Evolutionary conservation across 1,140 invertebrate genomes (phyloP), one percentile per base, ranked within the genome.

Genomic region (Drosophila sucinea): DNA sequence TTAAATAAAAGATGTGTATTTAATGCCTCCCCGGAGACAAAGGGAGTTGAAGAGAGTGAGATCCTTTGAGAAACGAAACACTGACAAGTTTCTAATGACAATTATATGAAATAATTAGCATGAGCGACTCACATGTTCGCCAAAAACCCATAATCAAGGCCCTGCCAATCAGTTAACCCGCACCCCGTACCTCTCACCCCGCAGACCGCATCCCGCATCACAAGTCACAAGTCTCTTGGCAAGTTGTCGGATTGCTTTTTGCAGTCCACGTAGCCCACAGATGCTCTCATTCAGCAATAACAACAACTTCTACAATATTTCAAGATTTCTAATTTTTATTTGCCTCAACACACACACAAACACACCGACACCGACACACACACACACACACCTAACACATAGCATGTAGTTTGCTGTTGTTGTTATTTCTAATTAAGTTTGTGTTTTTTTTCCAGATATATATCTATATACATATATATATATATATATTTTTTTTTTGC

Each of bases 321-420:
- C 75, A 75, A 83, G 80, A 82, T 82, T 82, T 82, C 80, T 82
- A 83, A 82, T 82, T 82, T 74, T 79, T 83, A 83, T 82, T 79
- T 82, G 67, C 80, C 55, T 68, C 44, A 51, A 51, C 23, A 51
- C 44, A 51, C 44, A 51, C 44, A 51, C 44, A 11, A 2, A 51
- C 44, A 51, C 44, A 47, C 23, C 25, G 23, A n/a, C 44, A 27
- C 3, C 25, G 2, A 51, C 7, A 51, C 44, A 51, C 40, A n/a
- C n/a, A 41, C 1, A 47, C 23, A 35, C 5, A 35, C 40, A 63
- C 17, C 54, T 57, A 4, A 3, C 44, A 47, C 44, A 47, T 47
- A 47, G 44, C 17, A 47, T 47, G 44, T 47, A 47, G 44, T 23
- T 64, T 63, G 61, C 60, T 67, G 65, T 78, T 81, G 76, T 73